Conservation (phyloP, 2,888 invertebrate genomes). For the Torymus aiolomorphi region DNA sequence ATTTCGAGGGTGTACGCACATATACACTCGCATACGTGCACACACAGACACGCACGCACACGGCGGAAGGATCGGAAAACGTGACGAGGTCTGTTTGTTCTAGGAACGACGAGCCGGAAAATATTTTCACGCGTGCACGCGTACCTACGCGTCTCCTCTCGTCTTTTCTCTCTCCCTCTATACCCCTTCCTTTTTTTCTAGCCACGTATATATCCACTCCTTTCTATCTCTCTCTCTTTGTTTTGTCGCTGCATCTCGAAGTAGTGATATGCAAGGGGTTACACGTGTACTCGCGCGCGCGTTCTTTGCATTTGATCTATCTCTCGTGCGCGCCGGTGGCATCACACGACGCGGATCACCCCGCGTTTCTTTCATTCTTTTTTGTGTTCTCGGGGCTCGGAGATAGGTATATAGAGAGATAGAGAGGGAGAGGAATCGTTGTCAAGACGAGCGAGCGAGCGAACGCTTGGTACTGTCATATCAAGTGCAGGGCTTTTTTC, state of each 20-base stretch:
- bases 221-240: slow-evolving; percentile 18
- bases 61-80: slow-evolving; percentile 38
- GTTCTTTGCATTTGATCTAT: slow-evolving; percentile 42
- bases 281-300: slow-evolving; percentile 21
- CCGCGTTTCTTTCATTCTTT: background rate
- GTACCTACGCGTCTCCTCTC: background rate
- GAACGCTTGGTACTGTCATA: background rate
- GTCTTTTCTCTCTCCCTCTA: background rate
- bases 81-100: slow-evolving; percentile 53
- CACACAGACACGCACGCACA: slow-evolving; percentile 14
- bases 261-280: background rate
- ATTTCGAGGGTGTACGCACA: slow-evolving; percentile 41
- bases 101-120: slow-evolving; percentile 37
- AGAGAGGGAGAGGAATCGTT: slow-evolving; percentile 9
- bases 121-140: slow-evolving; percentile 53
- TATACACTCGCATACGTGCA: background rate
- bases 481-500: background rate
- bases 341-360: slow-evolving; percentile 13
- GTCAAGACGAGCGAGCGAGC: background rate
- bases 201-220: background rate
- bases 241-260: slow-evolving; percentile 11
- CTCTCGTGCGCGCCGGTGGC: background rate
- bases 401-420: too few relatives aligned
- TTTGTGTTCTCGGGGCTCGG: background rate
- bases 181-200: slow-evolving; percentile 26